Conservation (phyloP, 2,113 vertebrate genomes). For the Prionailurus bengalensis region DNA sequence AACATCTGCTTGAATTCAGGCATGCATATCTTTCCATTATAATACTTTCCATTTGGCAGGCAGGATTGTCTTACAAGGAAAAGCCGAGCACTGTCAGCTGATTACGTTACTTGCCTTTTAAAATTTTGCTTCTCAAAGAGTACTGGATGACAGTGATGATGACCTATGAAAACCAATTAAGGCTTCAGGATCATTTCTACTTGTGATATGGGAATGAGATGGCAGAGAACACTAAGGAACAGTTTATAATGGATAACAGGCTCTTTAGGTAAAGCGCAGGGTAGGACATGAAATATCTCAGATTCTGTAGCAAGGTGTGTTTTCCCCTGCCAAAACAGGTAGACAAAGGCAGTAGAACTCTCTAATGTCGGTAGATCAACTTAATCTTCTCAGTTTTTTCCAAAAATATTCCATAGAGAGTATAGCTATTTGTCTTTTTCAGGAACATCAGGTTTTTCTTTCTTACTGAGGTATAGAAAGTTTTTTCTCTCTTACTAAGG, state of each 20-base stretch:
- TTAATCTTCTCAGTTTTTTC: conserved; percentile 43
- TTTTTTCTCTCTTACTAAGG: conserved; percentile 14
- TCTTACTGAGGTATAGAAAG: background rate
- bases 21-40: background rate
- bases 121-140: conserved; percentile 28
- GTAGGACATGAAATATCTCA: conserved; percentile 36
- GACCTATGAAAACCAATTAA: conserved; percentile 73
- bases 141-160: background rate
- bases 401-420: conserved; percentile 41
- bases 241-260: conserved; percentile 23
- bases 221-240: background rate
- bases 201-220: conserved; percentile 53
- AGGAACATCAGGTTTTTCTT: background rate
- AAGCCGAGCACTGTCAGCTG: background rate
- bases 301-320: conserved; percentile 17
- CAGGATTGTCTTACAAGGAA: background rate
- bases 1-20: conserved; percentile 42
- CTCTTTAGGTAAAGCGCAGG: background rate
- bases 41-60: background rate
- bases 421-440: conserved; percentile 1
- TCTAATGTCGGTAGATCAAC: background rate
- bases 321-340: conserved; percentile 50
- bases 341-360: conserved; percentile 38
- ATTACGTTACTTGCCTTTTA: conserved; percentile 4
- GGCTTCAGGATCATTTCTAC: conserved; percentile 42